Conservation (phyloP, 2,797 vertebrate species). For the Notolabrus celidotus region DNA sequence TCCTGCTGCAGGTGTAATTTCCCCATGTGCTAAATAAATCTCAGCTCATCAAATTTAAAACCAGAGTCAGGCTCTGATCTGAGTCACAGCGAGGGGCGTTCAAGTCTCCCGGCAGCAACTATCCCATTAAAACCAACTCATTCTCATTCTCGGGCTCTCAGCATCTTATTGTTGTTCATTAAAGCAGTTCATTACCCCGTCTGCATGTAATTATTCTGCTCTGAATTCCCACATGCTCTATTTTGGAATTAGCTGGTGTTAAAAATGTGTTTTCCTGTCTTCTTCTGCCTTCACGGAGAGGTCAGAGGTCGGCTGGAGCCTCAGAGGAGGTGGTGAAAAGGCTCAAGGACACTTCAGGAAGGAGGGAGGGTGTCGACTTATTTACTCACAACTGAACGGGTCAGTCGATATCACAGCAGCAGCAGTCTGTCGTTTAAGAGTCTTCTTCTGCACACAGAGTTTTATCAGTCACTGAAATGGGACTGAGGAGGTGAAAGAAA, state of each 20-base stretch:
- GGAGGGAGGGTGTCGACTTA: neutral
- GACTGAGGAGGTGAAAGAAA: no score
- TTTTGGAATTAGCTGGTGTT: conserved; percentile 26
- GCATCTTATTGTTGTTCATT: conserved; percentile 65
- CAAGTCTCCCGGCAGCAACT: conserved; percentile 24
- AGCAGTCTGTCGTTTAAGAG: no score
- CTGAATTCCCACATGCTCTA: conserved; percentile 36
- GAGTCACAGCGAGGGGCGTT: neutral
- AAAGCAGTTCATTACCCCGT: conserved; percentile 52
- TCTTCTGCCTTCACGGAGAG: neutral
- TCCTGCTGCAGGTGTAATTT: conserved; percentile 4
- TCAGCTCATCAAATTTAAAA: conserved; percentile 7
- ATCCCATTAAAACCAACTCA: conserved; percentile 34
- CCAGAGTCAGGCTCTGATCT: conserved; percentile 7
- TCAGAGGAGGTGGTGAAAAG: neutral
- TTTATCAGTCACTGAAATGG: no score
- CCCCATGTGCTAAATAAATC: conserved; percentile 3
- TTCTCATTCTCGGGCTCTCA: conserved; percentile 46
- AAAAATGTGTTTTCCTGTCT: neutral
- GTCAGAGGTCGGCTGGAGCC: conserved; percentile 8
- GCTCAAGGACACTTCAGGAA: neutral
- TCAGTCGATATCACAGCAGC: no score
- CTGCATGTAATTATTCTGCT: conserved; percentile 58
- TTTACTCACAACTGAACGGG: neutral
- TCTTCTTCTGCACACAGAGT: no score